phyloP scores from a whole-genome alignment of 2,113 vertebrate species.

The Oncorhynchus mykiss region DNA sequence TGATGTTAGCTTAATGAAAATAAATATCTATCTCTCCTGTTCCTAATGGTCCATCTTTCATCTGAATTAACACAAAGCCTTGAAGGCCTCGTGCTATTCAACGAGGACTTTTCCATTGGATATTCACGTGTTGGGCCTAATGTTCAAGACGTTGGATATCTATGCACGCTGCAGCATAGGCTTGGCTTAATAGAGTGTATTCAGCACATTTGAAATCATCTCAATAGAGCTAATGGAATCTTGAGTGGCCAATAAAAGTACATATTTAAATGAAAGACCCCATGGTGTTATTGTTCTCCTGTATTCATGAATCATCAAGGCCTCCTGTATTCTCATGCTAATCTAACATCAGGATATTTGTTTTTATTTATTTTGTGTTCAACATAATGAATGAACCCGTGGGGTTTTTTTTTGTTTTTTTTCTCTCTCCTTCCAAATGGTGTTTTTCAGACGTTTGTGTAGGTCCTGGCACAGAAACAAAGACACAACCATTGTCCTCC shows the following conservation, averaged over 20 bases:
- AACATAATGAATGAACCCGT: constrained; percentile 56
- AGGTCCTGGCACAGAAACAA: constrained; percentile 75
- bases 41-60: constrained; percentile 67
- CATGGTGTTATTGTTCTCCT: constrained; percentile 58
- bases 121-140: constrained; percentile 68
- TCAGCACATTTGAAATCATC: constrained; percentile 60
- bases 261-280: constrained; percentile 66
- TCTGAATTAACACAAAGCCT: constrained; percentile 70
- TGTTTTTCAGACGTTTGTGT: constrained; percentile 69
- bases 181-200: constrained; percentile 8
- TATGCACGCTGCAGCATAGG: constrained; percentile 57
- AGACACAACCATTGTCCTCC: constrained; percentile 63
- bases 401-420: neutral
- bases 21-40: constrained; percentile 61
- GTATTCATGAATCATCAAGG: constrained; percentile 61
- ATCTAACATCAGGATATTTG: constrained; percentile 51
- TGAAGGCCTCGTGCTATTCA: constrained; percentile 64
- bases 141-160: constrained; percentile 67
- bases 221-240: constrained; percentile 72
- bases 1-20: constrained; percentile 69
- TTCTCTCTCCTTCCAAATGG: constrained; percentile 42
- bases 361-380: constrained; percentile 23
- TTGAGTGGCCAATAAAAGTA: constrained; percentile 69
- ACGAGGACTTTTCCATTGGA: constrained; percentile 45
- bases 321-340: constrained; percentile 70